These are phyloP conservation scores for Hirtodrosophila cameraria DNA, from an alignment of 2,888 invertebrate species.

Conservation along the genomic window DNA sequence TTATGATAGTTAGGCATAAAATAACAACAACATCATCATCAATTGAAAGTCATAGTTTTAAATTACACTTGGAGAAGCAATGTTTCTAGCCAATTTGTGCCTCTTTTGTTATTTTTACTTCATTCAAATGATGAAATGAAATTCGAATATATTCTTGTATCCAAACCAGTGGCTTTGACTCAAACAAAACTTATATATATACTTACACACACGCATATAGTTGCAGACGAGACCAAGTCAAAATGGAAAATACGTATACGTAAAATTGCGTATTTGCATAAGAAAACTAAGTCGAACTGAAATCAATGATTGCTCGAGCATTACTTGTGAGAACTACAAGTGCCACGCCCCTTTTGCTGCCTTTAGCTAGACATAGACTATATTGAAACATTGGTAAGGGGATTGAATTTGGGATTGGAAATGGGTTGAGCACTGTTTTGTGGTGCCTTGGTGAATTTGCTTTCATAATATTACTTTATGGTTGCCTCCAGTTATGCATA, in stretches of 20 bases:
- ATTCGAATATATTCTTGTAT: slow-evolving; percentile 56
- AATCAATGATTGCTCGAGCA: slow-evolving; percentile 77
- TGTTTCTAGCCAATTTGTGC: slow-evolving; percentile 10
- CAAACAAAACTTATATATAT: slow-evolving; percentile 28
- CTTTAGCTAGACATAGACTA: slow-evolving; percentile 39
- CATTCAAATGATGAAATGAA: slow-evolving; percentile 70
- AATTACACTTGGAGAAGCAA: slow-evolving; percentile 27
- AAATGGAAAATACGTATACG: slow-evolving; percentile 72
- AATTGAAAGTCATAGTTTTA: slow-evolving; percentile 25
- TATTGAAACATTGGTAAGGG: slow-evolving; percentile 55
- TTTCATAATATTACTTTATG: slow-evolving; percentile 78
- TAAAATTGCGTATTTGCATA: slow-evolving; percentile 75
- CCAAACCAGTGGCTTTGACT: slow-evolving; percentile 52
- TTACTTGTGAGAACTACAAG: slow-evolving; percentile 63
- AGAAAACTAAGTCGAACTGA: slow-evolving; percentile 75
- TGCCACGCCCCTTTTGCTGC: slow-evolving; percentile 56
- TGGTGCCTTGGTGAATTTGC: slow-evolving; percentile 36
- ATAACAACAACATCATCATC: slow-evolving; percentile 7
- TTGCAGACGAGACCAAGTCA: slow-evolving; percentile 42
- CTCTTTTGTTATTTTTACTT: slow-evolving; percentile 28
- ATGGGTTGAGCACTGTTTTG: slow-evolving; percentile 2
- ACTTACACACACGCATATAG: slow-evolving; percentile 1
- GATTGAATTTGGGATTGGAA: background rate
- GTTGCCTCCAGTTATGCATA: slow-evolving; percentile 78
- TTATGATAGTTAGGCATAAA: background rate